These are phyloP conservation scores for Eugnorisma glareosa DNA, from an alignment of 2,888 invertebrate genomes.

Conservation along the genomic window DNA sequence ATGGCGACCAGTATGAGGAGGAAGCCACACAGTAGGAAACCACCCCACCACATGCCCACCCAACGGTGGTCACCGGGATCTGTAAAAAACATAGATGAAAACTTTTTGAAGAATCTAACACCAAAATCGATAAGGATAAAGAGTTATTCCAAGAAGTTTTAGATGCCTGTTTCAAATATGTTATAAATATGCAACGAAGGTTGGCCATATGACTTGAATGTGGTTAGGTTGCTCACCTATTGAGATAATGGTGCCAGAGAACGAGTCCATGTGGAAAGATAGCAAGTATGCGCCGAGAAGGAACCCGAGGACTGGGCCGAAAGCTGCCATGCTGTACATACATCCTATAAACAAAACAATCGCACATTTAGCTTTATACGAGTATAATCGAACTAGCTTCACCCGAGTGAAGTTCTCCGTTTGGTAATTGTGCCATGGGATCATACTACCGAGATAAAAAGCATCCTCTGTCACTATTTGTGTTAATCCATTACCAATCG, in stretches of 20 bases:
- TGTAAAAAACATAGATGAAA: constrained; percentile 73
- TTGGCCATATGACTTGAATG: background rate
- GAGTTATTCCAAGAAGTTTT: constrained; percentile 1
- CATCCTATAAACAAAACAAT: constrained; percentile 92
- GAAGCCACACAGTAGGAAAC: constrained; percentile 97
- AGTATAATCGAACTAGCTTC: background rate
- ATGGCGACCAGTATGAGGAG: constrained; percentile 96
- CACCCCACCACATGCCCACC: constrained; percentile 99
- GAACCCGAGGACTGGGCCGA: constrained; percentile 98
- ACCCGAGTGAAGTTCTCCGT: no score
- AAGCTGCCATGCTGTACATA: constrained; percentile 99
- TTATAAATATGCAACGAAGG: background rate
- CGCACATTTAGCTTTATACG: background rate
- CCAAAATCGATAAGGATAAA: background rate
- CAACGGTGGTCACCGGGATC: constrained; percentile 96
- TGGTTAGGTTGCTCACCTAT: constrained; percentile 90
- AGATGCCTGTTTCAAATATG: background rate
- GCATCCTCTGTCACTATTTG: no score
- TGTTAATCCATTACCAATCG: background rate
- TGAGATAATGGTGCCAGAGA: constrained; percentile 93
- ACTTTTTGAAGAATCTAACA: background rate
- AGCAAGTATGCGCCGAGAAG: constrained; percentile 97
- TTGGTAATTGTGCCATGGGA: no score
- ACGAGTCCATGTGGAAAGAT: constrained; percentile 97
- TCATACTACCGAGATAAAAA: no score